A percentile compares a stretch with the other conserved stretches of the same genome.
Evolutionary conservation across 2,113 vertebrate species (phyloP).

Genomic region (Pseudorectes ferrugineus): DNA sequence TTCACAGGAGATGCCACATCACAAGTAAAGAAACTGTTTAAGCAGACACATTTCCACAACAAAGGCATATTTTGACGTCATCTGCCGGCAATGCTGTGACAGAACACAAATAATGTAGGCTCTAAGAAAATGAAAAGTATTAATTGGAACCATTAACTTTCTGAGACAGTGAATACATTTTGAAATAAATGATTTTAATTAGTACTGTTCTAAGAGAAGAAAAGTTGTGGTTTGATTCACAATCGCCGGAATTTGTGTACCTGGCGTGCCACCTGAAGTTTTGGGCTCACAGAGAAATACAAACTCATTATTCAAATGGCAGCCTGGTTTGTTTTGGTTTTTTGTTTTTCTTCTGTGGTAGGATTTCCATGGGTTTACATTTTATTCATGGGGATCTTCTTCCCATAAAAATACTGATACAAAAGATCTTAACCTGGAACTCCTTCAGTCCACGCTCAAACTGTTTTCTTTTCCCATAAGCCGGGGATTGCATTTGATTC

Average conservation of each 20-base stretch:
- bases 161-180: conserved; percentile 3
- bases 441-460: neutral
- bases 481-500: neutral
- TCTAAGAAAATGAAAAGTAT: neutral
- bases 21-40: neutral
- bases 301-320: neutral
- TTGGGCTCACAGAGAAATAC: neutral
- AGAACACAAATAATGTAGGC: neutral
- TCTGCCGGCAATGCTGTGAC: neutral
- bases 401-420: neutral
- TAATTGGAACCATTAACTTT: neutral
- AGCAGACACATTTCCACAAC: conserved; percentile 21
- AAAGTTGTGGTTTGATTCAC: neutral
- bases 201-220: neutral
- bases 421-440: neutral
- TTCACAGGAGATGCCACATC: too few relatives aligned
- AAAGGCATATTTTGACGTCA: neutral
- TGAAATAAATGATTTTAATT: neutral
- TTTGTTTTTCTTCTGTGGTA: neutral
- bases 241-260: neutral
- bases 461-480: neutral
- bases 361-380: neutral
- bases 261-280: neutral
- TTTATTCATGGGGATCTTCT: neutral
- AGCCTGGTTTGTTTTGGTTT: neutral